These are phyloP conservation scores for Erannis defoliaria DNA, from an alignment of 2,888 invertebrate species.

Conservation along the genomic window DNA sequence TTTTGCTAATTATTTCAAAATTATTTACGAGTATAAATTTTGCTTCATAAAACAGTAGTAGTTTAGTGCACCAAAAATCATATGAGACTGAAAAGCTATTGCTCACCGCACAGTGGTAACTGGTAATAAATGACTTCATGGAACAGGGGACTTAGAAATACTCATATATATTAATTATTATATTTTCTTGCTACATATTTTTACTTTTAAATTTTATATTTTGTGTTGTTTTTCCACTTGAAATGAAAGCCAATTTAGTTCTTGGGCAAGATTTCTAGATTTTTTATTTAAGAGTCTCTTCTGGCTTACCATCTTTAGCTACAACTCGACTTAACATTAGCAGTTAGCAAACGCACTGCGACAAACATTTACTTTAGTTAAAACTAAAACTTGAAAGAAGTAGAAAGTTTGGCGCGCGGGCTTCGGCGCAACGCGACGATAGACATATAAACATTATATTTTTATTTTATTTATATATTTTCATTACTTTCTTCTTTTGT, in stretches of 20 bases:
- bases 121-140: conserved; percentile 41
- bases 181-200: conserved; percentile 11
- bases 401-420: not conserved
- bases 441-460: conserved; percentile 5
- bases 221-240: not conserved
- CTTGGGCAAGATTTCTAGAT: too few relatives aligned
- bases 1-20: not conserved
- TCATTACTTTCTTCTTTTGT: conserved; percentile 59
- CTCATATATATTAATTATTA: not conserved
- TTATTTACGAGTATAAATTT: not conserved
- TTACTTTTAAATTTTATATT: conserved; percentile 23
- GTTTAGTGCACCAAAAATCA: conserved; percentile 3
- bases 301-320: too few relatives aligned
- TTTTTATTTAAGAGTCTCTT: too few relatives aligned
- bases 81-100: conserved; percentile 12
- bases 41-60: conserved; percentile 15
- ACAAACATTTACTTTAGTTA: not conserved
- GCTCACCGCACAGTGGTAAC: conserved; percentile 16
- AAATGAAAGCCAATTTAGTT: too few relatives aligned
- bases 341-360: not conserved
- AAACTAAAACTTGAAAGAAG: not conserved
- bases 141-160: conserved; percentile 48
- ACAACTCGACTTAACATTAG: too few relatives aligned
- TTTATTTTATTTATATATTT: conserved; percentile 47
- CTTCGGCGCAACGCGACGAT: not conserved